Conservation (phyloP, 2,797 vertebrate genomes). For the Diplodus sargus region DNA sequence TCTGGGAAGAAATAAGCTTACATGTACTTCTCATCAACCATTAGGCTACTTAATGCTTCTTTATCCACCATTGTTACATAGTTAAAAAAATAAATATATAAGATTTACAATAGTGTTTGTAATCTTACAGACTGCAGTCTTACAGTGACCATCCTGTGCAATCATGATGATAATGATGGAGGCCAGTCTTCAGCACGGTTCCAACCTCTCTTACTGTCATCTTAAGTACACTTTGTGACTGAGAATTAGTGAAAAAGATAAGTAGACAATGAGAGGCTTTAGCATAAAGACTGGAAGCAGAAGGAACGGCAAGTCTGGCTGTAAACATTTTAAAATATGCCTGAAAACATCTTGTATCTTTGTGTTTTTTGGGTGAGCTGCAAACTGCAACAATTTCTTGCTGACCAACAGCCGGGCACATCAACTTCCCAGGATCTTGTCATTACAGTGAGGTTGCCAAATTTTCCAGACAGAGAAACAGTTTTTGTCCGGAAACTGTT, state of each 20-base stretch:
- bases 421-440: background rate
- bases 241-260: background rate
- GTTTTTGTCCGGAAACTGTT: background rate
- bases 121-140: slow-evolving; percentile 36
- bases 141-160: slow-evolving; percentile 18
- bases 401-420: background rate
- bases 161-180: slow-evolving; percentile 9
- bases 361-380: background rate
- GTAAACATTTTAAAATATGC: background rate
- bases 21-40: background rate
- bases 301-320: background rate
- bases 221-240: background rate
- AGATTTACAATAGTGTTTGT: slow-evolving; percentile 22
- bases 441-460: slow-evolving; percentile 1
- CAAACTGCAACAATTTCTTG: background rate
- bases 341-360: background rate
- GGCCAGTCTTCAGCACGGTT: slow-evolving; percentile 8
- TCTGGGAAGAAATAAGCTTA: slow-evolving; percentile 18
- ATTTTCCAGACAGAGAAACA: background rate
- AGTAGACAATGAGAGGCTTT: background rate
- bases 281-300: background rate
- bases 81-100: background rate
- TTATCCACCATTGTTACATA: slow-evolving; percentile 10
- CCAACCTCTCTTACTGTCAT: slow-evolving; percentile 3
- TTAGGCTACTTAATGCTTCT: background rate